These are phyloP conservation scores for Tiliacea aurago DNA, from an alignment of 2,888 invertebrate species.

Conservation along the genomic window DNA sequence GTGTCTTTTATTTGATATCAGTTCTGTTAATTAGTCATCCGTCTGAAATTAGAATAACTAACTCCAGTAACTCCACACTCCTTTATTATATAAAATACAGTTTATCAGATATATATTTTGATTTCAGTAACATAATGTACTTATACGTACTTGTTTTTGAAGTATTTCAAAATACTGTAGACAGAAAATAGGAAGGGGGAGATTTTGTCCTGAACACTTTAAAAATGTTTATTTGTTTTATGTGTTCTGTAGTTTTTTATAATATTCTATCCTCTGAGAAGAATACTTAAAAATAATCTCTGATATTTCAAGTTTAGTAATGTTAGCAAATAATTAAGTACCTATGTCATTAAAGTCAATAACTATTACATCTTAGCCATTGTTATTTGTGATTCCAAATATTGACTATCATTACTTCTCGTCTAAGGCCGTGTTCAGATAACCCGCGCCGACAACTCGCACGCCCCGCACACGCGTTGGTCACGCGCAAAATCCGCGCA, in stretches of 20 bases:
- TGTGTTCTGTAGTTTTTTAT: not conserved
- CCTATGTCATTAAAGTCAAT: not conserved
- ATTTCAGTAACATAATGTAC: not conserved
- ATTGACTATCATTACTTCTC: not conserved
- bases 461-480: no score
- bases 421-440: no score
- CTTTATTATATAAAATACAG: not conserved
- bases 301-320: not conserved
- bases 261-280: not conserved
- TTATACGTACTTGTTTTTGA: not conserved
- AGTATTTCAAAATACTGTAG: not conserved
- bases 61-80: not conserved
- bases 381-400: not conserved
- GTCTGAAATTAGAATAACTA: slow-evolving; percentile 22
- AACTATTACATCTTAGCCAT: not conserved
- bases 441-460: no score
- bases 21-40: slow-evolving; percentile 41
- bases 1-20: slow-evolving; percentile 34
- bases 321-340: not conserved
- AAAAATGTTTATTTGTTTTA: not conserved
- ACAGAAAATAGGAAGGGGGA: not conserved
- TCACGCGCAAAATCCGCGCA: no score
- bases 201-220: not conserved
- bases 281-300: not conserved
- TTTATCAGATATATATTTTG: not conserved